Conservation (phyloP, 1,140 invertebrate genomes). For the Pogonognathellus flavescens region DNA sequence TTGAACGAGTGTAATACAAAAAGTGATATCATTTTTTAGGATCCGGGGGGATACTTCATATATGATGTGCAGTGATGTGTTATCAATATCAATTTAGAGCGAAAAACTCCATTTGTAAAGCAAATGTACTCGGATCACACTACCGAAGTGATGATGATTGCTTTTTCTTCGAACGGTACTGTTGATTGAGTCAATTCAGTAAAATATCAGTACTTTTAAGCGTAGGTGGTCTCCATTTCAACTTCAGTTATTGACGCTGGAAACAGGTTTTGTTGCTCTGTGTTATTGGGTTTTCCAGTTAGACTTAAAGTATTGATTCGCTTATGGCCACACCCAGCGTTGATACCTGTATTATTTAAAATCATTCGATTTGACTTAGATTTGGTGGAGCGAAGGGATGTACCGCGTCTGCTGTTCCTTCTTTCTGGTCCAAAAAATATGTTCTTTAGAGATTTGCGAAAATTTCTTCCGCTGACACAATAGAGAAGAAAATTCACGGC, state of each 20-base stretch:
- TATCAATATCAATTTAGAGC: too few relatives aligned
- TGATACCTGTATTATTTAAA: slow-evolving; percentile 1
- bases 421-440: slow-evolving; percentile 38
- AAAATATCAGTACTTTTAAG: background rate
- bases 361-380: slow-evolving; percentile 6
- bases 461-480: slow-evolving; percentile 85
- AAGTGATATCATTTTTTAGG: too few relatives aligned
- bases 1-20: too few relatives aligned
- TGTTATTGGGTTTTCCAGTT: background rate
- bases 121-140: too few relatives aligned
- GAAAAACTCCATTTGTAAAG: too few relatives aligned
- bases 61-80: too few relatives aligned
- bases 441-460: slow-evolving; percentile 75
- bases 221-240: slow-evolving; percentile 47
- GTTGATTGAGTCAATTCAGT: too few relatives aligned
- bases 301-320: background rate
- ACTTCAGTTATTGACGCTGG: slow-evolving; percentile 26
- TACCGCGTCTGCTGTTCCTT: background rate
- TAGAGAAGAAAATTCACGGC: slow-evolving; percentile 90
- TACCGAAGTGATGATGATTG: too few relatives aligned
- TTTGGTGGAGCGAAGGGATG: background rate
- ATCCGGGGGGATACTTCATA: too few relatives aligned
- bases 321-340: background rate
- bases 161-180: too few relatives aligned
- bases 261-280: background rate